Conservation (phyloP, 64 coral and sea anemone species). For the Stichodactyla mertensii region DNA sequence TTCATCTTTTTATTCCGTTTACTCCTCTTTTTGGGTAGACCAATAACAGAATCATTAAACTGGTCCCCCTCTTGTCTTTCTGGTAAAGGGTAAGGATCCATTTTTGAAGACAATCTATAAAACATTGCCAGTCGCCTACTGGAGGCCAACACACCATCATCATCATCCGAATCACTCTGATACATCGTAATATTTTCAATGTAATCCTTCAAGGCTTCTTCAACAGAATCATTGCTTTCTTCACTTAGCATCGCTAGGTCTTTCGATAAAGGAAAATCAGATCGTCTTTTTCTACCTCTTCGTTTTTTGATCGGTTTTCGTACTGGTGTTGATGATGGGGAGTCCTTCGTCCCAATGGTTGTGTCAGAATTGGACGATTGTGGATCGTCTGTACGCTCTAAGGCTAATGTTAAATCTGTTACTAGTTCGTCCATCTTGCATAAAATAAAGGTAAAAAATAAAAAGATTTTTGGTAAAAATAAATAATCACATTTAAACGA, state of each 20-base stretch:
- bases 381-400: slow-evolving; percentile 68
- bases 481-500: background rate
- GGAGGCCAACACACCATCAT: slow-evolving; percentile 43
- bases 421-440: slow-evolving; percentile 80
- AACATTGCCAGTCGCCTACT: slow-evolving; percentile 52
- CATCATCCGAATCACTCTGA: slow-evolving; percentile 82
- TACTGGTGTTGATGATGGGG: slow-evolving; percentile 73
- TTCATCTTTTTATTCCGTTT: slow-evolving; percentile 78
- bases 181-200: slow-evolving; percentile 90
- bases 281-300: slow-evolving; percentile 78
- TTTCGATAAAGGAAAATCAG: slow-evolving; percentile 64
- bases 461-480: background rate
- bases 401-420: slow-evolving; percentile 62
- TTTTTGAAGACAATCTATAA: slow-evolving; percentile 31
- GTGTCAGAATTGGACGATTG: slow-evolving; percentile 84
- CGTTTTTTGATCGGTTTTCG: slow-evolving; percentile 65
- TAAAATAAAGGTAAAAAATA: background rate
- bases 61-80: slow-evolving; percentile 72
- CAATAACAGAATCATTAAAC: slow-evolving; percentile 43
- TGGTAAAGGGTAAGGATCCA: slow-evolving; percentile 60
- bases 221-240: slow-evolving; percentile 90
- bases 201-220: slow-evolving; percentile 88
- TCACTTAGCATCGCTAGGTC: slow-evolving; percentile 60
- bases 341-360: slow-evolving; percentile 75
- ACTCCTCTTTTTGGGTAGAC: slow-evolving; percentile 36